phyloP scores from a whole-genome alignment of 2,888 invertebrate genomes.

The Zhengitettix transpicula region DNA sequence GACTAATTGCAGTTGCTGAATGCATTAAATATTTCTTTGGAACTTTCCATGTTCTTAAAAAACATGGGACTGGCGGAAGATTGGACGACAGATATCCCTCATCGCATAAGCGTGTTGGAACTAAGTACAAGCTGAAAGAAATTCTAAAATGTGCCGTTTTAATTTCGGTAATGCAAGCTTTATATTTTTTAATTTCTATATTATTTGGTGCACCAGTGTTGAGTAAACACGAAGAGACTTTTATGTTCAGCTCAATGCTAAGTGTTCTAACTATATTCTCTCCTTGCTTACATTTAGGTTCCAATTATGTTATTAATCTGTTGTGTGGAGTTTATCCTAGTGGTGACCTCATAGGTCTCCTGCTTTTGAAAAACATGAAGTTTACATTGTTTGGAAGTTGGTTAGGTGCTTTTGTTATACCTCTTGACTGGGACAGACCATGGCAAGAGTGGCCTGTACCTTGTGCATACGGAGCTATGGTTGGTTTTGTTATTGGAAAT shows the following conservation, averaged over 20 bases:
- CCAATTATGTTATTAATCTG: conserved; percentile 20
- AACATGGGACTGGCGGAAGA: background rate
- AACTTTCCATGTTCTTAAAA: conserved; percentile 1
- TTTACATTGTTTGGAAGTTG: conserved; percentile 58
- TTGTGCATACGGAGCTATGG: conserved; percentile 47
- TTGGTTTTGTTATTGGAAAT: conserved; percentile 41
- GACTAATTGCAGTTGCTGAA: conserved; percentile 31
- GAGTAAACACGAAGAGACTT: conserved; percentile 45
- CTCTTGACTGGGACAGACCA: conserved; percentile 78
- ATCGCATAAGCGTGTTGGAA: conserved; percentile 1
- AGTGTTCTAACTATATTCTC: conserved; percentile 46
- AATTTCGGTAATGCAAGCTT: conserved; percentile 28
- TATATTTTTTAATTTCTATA: conserved; percentile 42
- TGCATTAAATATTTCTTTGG: conserved; percentile 29
- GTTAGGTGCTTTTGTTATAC: conserved; percentile 71
- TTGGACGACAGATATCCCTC: conserved; percentile 1
- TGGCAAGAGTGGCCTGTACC: conserved; percentile 76
- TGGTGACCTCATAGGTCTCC: conserved; percentile 7
- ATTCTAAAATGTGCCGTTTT: conserved; percentile 32
- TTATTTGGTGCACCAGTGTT: conserved; percentile 51
- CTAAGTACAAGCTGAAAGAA: conserved; percentile 27
- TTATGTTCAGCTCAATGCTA: conserved; percentile 44
- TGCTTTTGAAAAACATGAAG: conserved; percentile 31
- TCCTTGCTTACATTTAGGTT: conserved; percentile 40
- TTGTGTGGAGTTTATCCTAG: conserved; percentile 6